Base-by-base conservation (phyloP, 2,888 invertebrate genomes). In the Ichneumoninae sp. region DNA sequence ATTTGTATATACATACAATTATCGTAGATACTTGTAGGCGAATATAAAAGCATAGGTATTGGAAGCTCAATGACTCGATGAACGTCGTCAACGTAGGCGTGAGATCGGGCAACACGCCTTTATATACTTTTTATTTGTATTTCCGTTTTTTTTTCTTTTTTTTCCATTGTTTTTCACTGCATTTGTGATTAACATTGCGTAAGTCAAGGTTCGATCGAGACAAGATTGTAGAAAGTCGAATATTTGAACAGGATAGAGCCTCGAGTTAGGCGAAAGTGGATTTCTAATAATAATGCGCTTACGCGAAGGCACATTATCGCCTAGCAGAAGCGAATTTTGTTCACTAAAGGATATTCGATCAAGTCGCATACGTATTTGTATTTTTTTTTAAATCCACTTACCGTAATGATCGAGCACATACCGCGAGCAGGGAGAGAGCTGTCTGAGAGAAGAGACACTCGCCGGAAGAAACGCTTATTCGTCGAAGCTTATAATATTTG, bases 201-300 rank as follows among this genome's bases (percentile, higher is more conserved):
- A 88, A 89, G 87, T 89, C 88, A 87, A 90, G 44, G 87, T 87
- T 89, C 87, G 80, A 87, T 83, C 77, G 79, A 68, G 85, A 77
- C 73, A 73, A 78, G 85, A 83, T 77, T 30, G 81, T 89, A 88
- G 88, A 90, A 90, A 90, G 88, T 89, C 66, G 63, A 78, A 66
- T 66, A 40, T 36, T 26, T 73, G 33, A 60, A 73, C 44, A 16
- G 16, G 44, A 47, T 47, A 13, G 33, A 50, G 77, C 52, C 68
- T 68, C 47, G 40, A 83, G 19, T 77, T 75, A 73, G 44, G 86
- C 81, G 87, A 86, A 86, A 86, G 86, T 71, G 60, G 85, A 81
- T 88, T 86, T 87, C 85, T 87, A 86, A 85, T 84, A 83, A 85
- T 84, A 36, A 47, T 47, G 44, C n/a, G 26, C 22, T 52, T 57